Conservation (phyloP, 2,797 vertebrate genomes). For the Sebastes ruberrimus region DNA sequence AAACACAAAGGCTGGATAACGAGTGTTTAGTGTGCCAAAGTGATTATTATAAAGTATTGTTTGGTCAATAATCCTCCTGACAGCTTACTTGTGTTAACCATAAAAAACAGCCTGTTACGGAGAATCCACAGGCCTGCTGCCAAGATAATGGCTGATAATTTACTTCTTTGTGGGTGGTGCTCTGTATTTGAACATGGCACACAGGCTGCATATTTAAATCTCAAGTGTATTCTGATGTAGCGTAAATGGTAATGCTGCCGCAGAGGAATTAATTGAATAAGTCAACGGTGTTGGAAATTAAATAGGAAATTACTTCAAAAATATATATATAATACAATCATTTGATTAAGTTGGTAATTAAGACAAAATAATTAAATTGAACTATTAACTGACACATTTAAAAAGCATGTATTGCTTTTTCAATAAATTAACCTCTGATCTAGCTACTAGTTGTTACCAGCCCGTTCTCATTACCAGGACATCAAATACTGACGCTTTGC, state of each 20-base stretch:
- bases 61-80: not conserved
- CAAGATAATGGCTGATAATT: not conserved
- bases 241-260: not conserved
- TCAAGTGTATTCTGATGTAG: not conserved
- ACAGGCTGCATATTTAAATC: not conserved
- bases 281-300: not conserved
- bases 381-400: not conserved
- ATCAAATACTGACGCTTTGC: too few relatives aligned
- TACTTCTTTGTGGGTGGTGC: not conserved
- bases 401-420: not conserved
- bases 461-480: too few relatives aligned
- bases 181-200: not conserved
- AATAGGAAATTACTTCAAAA: not conserved
- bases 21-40: not conserved
- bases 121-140: not conserved
- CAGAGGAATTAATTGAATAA: not conserved
- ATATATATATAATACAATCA: not conserved
- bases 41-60: constrained; percentile 2
- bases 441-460: not conserved
- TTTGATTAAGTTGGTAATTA: not conserved
- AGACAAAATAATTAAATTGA: not conserved
- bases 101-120: not conserved
- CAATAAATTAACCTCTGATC: not conserved
- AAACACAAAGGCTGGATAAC: not conserved
- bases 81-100: not conserved